Conservation (phyloP, 2,797 vertebrate genomes). For the Aulostomus chinensis region DNA sequence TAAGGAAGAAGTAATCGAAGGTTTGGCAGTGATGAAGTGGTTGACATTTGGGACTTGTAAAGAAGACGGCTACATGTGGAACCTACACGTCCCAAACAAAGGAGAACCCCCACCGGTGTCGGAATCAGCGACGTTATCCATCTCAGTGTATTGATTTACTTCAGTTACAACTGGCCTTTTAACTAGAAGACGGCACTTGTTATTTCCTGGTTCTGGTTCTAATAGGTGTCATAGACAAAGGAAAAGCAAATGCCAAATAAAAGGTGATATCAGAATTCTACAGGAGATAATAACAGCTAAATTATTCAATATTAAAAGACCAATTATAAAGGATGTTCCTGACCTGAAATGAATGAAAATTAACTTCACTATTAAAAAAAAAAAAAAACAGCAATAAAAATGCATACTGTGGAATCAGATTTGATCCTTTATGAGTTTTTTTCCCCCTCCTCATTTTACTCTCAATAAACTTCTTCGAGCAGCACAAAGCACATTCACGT, state of each 20-base stretch:
- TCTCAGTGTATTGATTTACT: slow-evolving; percentile 63
- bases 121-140: slow-evolving; percentile 46
- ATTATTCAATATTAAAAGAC: too few species aligned
- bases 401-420: too few species aligned
- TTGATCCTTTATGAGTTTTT: too few species aligned
- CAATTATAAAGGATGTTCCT: too few species aligned
- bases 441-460: background rate
- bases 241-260: slow-evolving; percentile 15
- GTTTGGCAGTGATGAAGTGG: slow-evolving; percentile 65
- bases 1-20: slow-evolving; percentile 64
- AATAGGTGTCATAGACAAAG: slow-evolving; percentile 41
- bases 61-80: slow-evolving; percentile 39
- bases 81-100: slow-evolving; percentile 54
- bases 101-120: slow-evolving; percentile 23
- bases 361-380: background rate
- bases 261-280: slow-evolving; percentile 8
- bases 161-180: slow-evolving; percentile 68
- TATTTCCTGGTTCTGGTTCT: slow-evolving; percentile 53
- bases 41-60: slow-evolving; percentile 69
- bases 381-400: background rate
- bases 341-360: too few species aligned
- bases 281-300: background rate
- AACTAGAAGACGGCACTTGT: slow-evolving; percentile 48
- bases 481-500: background rate
- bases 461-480: background rate